Percentiles rank a stretch among this genome's conserved stretches.
These are phyloP conservation scores for Sorex araneus DNA, from an alignment of 2,113 vertebrate genomes.

Conservation along the genomic window DNA sequence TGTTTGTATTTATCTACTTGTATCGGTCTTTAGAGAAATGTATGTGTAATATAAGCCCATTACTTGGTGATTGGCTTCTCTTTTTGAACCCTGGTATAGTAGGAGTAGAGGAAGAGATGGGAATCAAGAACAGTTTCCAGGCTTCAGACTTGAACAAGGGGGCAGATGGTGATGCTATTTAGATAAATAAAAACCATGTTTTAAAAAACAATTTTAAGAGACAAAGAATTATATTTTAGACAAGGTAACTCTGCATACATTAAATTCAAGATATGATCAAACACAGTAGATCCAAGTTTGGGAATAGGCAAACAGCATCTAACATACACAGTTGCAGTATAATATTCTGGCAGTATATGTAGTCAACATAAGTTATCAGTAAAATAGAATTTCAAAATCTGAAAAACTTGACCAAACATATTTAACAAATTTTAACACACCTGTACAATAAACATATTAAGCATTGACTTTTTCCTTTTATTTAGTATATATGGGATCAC, in stretches of 20 bases:
- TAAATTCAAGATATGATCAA: not conserved
- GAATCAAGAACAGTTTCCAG: constrained; percentile 9
- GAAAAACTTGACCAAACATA: not conserved
- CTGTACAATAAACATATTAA: not conserved
- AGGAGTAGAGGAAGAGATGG: not conserved
- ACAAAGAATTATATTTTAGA: not conserved
- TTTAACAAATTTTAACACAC: not conserved
- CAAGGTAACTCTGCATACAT: not conserved
- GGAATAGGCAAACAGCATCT: not conserved
- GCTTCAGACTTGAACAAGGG: not conserved
- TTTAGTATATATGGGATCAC: not conserved
- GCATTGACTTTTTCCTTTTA: constrained; percentile 20
- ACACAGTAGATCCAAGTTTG: not conserved
- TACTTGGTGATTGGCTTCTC: not conserved
- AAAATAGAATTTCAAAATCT: not conserved
- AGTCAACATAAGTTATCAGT: too few relatives aligned
- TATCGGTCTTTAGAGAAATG: too few relatives aligned
- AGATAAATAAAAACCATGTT: not conserved
- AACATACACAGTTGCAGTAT: not conserved
- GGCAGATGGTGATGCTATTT: not conserved
- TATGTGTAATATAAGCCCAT: not conserved
- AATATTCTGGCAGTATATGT: too few relatives aligned
- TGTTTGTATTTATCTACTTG: not conserved
- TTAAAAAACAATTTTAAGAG: too few relatives aligned
- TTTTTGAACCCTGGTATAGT: not conserved